These are phyloP conservation scores for Urechis unicinctus DNA, from an alignment of 2,888 invertebrate genomes.

Conservation along the genomic window DNA sequence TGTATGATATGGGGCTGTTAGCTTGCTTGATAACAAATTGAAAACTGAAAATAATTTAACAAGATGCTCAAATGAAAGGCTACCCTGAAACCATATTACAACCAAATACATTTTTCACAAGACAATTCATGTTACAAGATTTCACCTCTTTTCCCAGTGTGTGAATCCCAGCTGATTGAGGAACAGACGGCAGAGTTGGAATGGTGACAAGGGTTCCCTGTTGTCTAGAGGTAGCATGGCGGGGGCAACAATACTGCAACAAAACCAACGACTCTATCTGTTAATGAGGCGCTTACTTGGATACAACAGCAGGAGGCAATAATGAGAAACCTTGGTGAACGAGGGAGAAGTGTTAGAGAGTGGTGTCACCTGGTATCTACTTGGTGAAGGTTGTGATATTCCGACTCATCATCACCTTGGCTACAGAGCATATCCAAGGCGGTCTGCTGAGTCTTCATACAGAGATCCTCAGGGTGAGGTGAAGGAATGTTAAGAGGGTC, in stretches of 20 bases:
- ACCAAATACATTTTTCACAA: constrained; percentile 6
- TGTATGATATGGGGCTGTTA: no score
- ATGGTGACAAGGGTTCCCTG: constrained; percentile 54
- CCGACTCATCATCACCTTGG: constrained; percentile 77
- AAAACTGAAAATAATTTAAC: no score
- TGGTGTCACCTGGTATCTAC: constrained; percentile 32
- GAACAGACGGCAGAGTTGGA: constrained; percentile 67
- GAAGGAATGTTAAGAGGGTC: constrained; percentile 74
- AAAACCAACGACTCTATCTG: constrained; percentile 8
- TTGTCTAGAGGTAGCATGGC: constrained; percentile 54
- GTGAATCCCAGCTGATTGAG: constrained; percentile 85
- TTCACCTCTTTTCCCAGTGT: constrained; percentile 75
- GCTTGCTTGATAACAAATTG: no score
- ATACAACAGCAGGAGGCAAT: neutral
- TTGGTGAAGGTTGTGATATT: constrained; percentile 48
- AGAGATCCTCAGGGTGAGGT: constrained; percentile 55
- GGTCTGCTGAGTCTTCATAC: constrained; percentile 68
- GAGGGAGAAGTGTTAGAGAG: neutral
- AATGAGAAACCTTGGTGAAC: neutral
- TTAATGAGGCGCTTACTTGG: neutral
- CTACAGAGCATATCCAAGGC: constrained; percentile 77
- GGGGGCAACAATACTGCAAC: constrained; percentile 53
- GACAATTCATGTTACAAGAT: neutral
- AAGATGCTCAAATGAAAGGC: no score
- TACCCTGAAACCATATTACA: no score